phyloP scores from a whole-genome alignment of 2,888 invertebrate genomes.

The Nephrotoma guestfalica region DNA sequence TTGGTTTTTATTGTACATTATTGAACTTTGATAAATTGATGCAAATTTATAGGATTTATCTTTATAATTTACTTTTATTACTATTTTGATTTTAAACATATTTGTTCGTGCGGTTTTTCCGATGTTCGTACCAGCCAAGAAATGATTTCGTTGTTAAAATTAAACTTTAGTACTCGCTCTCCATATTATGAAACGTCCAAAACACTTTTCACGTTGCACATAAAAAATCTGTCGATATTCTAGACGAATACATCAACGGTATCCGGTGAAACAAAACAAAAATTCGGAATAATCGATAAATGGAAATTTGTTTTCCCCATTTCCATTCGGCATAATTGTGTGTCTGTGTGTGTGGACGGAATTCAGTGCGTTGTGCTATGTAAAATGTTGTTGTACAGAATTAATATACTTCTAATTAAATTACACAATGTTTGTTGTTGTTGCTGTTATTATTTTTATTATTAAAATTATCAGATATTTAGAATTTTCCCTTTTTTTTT shows the following conservation, averaged over 20 bases:
- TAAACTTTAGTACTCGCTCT: neutral
- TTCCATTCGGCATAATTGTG: neutral
- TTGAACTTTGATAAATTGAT: neutral
- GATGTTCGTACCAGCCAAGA: neutral
- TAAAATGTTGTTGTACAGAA: neutral
- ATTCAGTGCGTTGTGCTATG: neutral
- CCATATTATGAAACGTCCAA: neutral
- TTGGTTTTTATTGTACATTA: neutral
- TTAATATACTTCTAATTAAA: neutral
- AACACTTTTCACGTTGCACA: neutral
- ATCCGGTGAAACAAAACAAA: neutral
- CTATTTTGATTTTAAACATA: neutral
- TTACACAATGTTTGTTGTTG: neutral
- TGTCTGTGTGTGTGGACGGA: neutral
- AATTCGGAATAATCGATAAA: neutral
- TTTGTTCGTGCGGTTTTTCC: neutral
- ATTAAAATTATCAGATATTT: neutral
- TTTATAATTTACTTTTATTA: neutral
- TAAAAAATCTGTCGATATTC: neutral
- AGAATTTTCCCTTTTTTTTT: neutral
- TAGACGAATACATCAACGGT: neutral
- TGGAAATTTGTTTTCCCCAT: neutral
- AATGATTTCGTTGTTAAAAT: neutral
- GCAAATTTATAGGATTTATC: neutral
- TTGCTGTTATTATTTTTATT: neutral